Evolutionary conservation across 2,888 invertebrate genomes (phyloP), one percentile per base, ranked within the genome.

Genomic region (Drosophila setosimentum): DNA sequence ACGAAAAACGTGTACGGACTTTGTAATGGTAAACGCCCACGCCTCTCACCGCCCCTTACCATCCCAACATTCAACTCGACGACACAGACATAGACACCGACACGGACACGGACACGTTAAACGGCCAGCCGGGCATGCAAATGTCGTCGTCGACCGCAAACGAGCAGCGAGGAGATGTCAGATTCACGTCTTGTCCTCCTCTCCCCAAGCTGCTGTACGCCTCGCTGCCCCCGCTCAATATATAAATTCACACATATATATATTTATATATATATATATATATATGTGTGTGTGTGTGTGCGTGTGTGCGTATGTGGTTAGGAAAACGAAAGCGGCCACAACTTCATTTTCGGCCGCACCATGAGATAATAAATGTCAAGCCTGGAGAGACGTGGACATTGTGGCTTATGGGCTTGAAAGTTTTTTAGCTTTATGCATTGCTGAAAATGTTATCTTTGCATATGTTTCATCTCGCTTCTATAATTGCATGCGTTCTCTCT

Each of bases 311-410:
- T 69, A 61, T 65, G 64, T 69, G 64, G 45, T 76, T 78, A 27
- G 64, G 54, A 73, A 81, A 83, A 80, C 68, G 66, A 68, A 68
- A 70, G 62, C 45, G 62, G 72, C 75, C 69, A 73, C 73, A 76
- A 79, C 76, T 78, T 82, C 69, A 80, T 82, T 74, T 80, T 63
- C 57, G 71, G 64, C 70, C 73, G 80, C 78, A 76, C 76, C 73
- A 76, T 76, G 87, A 87, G 87, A 89, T 87, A 90, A 90, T 90
- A 87, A 87, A 87, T 88, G 87, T 87, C 90, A 88, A 77, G 80
- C 87, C 66, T 81, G 78, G 66, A 74, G 87, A 90, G 87, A 87
- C 89, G 87, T 90, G 87, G 89, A 75, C 87, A 86, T 77, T 90
- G 90, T 80, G 87, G 87, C 89, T 83, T 86, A 88, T 83, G 84